Base-by-base conservation (phyloP, 1,140 invertebrate genomes). In the Brachystomella parvula region DNA sequence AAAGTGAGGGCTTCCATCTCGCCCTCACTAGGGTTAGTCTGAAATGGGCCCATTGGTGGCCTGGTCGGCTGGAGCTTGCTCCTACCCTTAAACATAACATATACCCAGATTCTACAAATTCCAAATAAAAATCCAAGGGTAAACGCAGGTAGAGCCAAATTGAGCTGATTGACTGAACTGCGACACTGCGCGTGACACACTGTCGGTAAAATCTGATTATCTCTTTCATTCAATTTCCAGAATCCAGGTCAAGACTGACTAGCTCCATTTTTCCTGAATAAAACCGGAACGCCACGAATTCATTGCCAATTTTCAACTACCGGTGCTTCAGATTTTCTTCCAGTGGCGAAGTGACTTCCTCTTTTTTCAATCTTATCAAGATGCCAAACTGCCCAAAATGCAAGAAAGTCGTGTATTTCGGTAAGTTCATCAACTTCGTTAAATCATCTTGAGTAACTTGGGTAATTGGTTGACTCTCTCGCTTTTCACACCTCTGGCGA, bases 371-470 rank as follows among this genome's bases (percentile, higher is more conserved):
- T 21, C 53, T 57, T 21, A 12, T 77, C 62, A 75, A 66, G 63
- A 84, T 83, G 82, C 81, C 82, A 31, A 83, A 83, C 76, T 84
- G 82, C 73, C 82, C 82, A 1, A 81, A 82, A 75, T 84, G 82
- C 74, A 74, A 81, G 39, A 83, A 83, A 70, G 79, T 81, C 24
- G 82, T 84, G 12, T 83, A 83, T 71, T 84, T 84, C 69, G 82
- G 82, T 83, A 72, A 80, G 79, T n/a, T n/a, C n/a, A n/a, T n/a
- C n/a, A n/a, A n/a, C 30, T 60, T 31, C 24, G 15, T 9, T 60
- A 29, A 6, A 57, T 57, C 24, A 15, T 12, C n/a, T 57, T 9
- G 24, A 24, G 53, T 32, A 31, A 9, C 32, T 15, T 21, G 15
- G 44, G 15, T 47, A 31, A 31, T 32, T 35, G 12, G 24, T 19